These are phyloP conservation scores for Xenops minutus DNA, from an alignment of 2,797 vertebrate species.

Conservation along the genomic window DNA sequence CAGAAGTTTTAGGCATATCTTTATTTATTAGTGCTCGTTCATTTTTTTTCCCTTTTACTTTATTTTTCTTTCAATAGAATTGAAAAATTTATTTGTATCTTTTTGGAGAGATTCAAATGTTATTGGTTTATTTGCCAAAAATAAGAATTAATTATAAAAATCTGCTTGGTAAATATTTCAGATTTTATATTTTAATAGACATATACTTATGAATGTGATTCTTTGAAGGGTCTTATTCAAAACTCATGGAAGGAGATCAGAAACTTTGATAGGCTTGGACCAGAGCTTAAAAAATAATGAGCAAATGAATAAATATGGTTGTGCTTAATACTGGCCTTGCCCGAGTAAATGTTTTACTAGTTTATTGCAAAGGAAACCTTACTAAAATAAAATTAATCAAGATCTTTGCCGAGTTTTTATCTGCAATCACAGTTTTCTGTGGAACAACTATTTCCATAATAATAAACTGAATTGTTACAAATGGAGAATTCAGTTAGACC, in stretches of 20 bases:
- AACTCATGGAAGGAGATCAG: neutral
- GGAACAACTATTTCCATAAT: neutral
- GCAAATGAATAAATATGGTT: neutral
- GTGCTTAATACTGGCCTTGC: neutral
- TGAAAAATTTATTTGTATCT: neutral
- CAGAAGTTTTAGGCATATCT: neutral
- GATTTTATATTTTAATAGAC: neutral
- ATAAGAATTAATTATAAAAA: neutral
- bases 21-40: neutral
- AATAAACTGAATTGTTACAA: neutral
- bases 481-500: neutral
- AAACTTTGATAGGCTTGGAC: neutral
- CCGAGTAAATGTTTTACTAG: neutral
- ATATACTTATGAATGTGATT: neutral
- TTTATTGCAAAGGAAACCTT: neutral
- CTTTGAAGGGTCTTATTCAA: neutral
- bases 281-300: neutral
- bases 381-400: neutral
- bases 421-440: neutral
- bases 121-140: neutral
- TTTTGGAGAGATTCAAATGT: neutral
- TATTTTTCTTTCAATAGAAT: neutral
- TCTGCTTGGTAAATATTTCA: neutral
- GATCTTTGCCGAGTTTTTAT: neutral
- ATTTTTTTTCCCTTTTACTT: neutral